phyloP scores from a whole-genome alignment of 2,888 invertebrate species.

The Ganaspis brasiliensis region DNA sequence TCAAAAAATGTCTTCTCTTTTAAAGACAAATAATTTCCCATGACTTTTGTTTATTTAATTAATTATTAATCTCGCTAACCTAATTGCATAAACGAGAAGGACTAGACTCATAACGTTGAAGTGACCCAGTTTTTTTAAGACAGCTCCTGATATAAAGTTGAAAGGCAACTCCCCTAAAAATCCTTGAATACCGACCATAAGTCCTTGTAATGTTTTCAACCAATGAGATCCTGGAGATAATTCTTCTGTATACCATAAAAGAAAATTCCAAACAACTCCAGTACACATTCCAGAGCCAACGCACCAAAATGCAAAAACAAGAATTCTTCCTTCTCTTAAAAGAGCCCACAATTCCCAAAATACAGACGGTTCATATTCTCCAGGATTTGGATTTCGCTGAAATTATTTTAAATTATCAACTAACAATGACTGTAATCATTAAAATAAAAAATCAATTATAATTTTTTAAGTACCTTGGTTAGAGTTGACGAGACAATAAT shows the following conservation, averaged over 20 bases:
- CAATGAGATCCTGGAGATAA: slow-evolving; percentile 81
- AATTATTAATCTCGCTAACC: slow-evolving; percentile 66
- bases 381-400: slow-evolving; percentile 64
- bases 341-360: slow-evolving; percentile 72
- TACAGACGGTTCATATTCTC: slow-evolving; percentile 71
- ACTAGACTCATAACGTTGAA: slow-evolving; percentile 92
- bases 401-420: slow-evolving; percentile 10
- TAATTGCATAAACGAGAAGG: slow-evolving; percentile 88
- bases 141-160: slow-evolving; percentile 88
- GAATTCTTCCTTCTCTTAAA: slow-evolving; percentile 78
- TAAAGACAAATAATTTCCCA: too few relatives aligned
- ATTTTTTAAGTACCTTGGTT: slow-evolving; percentile 76
- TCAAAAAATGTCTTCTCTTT: not conserved
- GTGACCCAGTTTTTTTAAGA: slow-evolving; percentile 85
- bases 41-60: too few relatives aligned
- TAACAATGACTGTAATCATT: slow-evolving; percentile 4
- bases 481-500: slow-evolving; percentile 86
- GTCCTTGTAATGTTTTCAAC: slow-evolving; percentile 88
- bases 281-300: slow-evolving; percentile 91
- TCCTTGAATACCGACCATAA: slow-evolving; percentile 88
- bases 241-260: slow-evolving; percentile 93
- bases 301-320: slow-evolving; percentile 91
- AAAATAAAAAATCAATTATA: not conserved
- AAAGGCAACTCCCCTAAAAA: slow-evolving; percentile 93
- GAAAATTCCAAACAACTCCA: slow-evolving; percentile 92